These are phyloP conservation scores for Lepisosteus osseus DNA, from an alignment of 2,113 vertebrate species.

Conservation along the genomic window DNA sequence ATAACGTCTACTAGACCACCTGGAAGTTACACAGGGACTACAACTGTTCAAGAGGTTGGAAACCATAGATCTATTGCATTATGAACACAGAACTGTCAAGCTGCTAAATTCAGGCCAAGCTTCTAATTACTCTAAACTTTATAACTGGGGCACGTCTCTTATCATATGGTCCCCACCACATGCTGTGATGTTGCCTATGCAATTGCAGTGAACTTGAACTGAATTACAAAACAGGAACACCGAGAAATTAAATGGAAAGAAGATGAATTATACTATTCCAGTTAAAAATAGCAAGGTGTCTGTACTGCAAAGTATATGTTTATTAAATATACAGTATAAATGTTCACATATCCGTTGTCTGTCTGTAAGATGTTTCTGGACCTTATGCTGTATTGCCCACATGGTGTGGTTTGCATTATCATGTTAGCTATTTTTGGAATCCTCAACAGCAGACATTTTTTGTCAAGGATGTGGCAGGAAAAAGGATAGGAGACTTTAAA, in stretches of 20 bases:
- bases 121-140: constrained; percentile 13
- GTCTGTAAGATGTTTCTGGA: not conserved
- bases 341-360: not conserved
- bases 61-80: too few species aligned
- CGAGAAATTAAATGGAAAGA: not conserved
- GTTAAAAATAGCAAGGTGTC: not conserved
- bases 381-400: not conserved
- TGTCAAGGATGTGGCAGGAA: not conserved
- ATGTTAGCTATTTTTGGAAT: constrained; percentile 1
- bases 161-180: constrained; percentile 8
- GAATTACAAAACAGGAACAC: not conserved
- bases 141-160: not conserved
- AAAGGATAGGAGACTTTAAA: too few species aligned
- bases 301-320: not conserved
- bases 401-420: not conserved
- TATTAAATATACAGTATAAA: not conserved
- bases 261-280: not conserved
- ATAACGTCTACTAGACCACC: too few species aligned
- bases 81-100: too few species aligned
- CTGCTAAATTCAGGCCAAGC: not conserved
- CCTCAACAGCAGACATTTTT: not conserved
- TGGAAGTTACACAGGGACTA: too few species aligned
- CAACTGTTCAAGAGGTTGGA: too few species aligned
- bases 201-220: not conserved
- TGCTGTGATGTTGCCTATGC: not conserved